Base-by-base conservation (phyloP, 2,888 invertebrate species). In the Patella ulyssiponensis region DNA sequence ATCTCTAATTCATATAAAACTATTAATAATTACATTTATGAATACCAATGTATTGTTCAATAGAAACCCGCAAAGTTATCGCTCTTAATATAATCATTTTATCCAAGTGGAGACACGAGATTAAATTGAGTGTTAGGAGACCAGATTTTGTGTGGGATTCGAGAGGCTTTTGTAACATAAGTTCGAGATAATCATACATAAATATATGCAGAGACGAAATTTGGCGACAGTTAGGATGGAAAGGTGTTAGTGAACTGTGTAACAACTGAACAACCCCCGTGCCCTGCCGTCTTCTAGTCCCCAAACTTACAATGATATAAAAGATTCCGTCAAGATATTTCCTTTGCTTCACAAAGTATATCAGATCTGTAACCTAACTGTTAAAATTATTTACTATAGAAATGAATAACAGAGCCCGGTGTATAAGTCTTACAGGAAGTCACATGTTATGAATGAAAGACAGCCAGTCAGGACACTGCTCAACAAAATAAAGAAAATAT, bases 201-300 rank as follows among this genome's bases (percentile, higher is more conserved):
- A 64, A 64, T 64, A 64, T 64, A 64, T 64, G 64, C 23, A 64
- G 20, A 64, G 64, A 64, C 64, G 23, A 64, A 23, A 64, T 23
- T 23, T 64, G 64, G 64, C 64, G 64, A 23, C 64, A 64, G 64
- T 64, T 64, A 12, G 64, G 64, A 12, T 64, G 20, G 64, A 23
- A 64, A 64, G 23, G 64, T 64, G 64, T 64, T 64, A 23, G 64
- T 64, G 23, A 23, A 17, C 44, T 44, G 44, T 44, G 44, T 44
- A 44, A 9, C 9, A 44, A 44, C 44, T 44, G 44, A 44, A 44
- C 44, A 44, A 1, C 44, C 44, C 2, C 44, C 44, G 4, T 44
- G 1, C 44, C 5, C 44, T 44, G 44, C 9, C 44, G 44, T 44
- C 44, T 44, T 9, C 44, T 44, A 7, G 44, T 44, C 44, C 44